phyloP scores from a whole-genome alignment of 2,113 vertebrate genomes.

The Lonchura striata region DNA sequence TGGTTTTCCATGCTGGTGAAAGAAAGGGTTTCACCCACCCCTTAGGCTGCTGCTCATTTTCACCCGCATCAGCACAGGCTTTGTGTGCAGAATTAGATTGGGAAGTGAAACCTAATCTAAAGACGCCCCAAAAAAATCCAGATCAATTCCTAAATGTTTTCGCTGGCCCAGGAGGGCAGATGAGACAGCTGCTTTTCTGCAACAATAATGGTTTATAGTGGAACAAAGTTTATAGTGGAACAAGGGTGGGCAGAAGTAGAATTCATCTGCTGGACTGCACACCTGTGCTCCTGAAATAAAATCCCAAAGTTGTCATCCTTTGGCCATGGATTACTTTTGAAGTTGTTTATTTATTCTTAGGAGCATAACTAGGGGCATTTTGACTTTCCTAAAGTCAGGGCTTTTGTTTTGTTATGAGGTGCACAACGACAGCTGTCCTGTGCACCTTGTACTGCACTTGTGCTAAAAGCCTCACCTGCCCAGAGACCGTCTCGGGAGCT shows the following conservation, averaged over 20 bases:
- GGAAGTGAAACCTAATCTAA: neutral
- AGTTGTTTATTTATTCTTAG: neutral
- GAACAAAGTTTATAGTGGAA: neutral
- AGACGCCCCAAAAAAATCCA: neutral
- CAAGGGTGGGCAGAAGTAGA: neutral
- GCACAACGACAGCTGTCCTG: rapidly evolving
- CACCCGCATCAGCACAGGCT: neutral
- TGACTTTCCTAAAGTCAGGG: neutral
- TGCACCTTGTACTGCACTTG: neutral
- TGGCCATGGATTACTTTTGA: neutral
- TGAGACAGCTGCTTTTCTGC: neutral
- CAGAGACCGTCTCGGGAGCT: neutral
- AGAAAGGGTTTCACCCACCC: neutral
- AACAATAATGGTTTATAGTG: neutral
- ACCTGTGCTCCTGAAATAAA: neutral
- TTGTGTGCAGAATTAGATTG: neutral
- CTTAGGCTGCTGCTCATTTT: conserved; percentile 27
- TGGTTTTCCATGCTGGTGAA: neutral
- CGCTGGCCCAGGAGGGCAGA: neutral
- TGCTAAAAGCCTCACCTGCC: neutral
- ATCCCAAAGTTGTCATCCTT: neutral
- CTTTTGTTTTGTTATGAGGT: neutral
- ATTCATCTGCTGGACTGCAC: neutral
- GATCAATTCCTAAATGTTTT: neutral
- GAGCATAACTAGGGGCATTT: neutral